Percentiles rank a stretch among this genome's conserved stretches.
Conservation (phyloP, 2,113 vertebrate species). For the Mugil cephalus region DNA sequence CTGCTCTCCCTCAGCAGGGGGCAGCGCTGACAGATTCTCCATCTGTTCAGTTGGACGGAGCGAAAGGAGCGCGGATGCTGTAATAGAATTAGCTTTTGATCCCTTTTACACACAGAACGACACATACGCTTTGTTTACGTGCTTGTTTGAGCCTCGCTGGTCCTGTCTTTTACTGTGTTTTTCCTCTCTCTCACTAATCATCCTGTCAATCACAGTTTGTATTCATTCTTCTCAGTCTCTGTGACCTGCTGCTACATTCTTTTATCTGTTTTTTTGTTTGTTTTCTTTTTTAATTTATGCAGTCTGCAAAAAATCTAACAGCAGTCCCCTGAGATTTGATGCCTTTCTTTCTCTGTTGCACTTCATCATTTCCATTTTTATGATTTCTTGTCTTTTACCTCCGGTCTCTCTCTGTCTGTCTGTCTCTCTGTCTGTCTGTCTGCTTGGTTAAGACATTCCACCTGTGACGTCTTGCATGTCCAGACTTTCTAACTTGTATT, state of each 20-base stretch:
- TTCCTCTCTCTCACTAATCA: constrained; percentile 7
- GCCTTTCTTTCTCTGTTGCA: constrained; percentile 30
- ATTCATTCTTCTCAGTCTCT: constrained; percentile 55
- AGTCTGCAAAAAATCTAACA: constrained; percentile 24
- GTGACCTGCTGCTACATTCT: constrained; percentile 31
- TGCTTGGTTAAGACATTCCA: constrained; percentile 89
- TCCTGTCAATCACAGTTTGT: constrained; percentile 34
- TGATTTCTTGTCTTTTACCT: constrained; percentile 64
- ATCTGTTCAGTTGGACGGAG: constrained; percentile 71
- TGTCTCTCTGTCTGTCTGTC: constrained; percentile 80
- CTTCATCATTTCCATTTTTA: neutral
- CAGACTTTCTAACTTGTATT: constrained; percentile 84
- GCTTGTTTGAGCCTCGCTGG: neutral
- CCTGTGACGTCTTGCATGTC: constrained; percentile 88
- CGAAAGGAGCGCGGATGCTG: constrained; percentile 18
- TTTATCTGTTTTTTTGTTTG: neutral
- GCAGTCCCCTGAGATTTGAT: constrained; percentile 38
- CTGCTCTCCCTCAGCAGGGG: constrained; percentile 68
- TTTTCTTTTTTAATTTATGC: neutral
- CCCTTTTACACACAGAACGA: constrained; percentile 7
- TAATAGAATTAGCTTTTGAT: constrained; percentile 5
- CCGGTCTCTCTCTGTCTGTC: constrained; percentile 80
- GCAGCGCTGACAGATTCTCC: constrained; percentile 59
- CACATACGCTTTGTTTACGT: neutral
- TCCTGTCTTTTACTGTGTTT: constrained; percentile 30